Percentiles rank a stretch among this genome's conserved stretches.
Evolutionary conservation across 2,888 invertebrate genomes (phyloP).

Genomic region (Cecidostiba fungosa): DNA sequence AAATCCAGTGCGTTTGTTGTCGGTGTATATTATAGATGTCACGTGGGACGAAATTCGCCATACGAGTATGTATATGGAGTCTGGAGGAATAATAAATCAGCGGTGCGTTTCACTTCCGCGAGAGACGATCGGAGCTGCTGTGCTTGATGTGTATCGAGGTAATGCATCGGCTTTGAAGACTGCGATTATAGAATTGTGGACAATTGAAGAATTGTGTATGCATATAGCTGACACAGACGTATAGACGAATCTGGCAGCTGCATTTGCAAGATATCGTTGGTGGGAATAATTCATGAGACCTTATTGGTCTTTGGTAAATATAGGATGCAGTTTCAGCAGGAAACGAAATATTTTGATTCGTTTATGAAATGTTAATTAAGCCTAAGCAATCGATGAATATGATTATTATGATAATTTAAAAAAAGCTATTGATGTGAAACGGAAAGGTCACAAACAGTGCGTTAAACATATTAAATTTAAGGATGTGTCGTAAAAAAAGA

Average conservation of each 20-base stretch:
- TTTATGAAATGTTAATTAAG: background rate
- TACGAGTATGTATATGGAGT: background rate
- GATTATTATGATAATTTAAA: no score
- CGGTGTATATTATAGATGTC: background rate
- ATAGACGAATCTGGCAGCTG: background rate
- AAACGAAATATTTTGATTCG: background rate
- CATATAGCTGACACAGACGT: background rate
- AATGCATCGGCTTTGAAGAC: background rate
- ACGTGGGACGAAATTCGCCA: conserved; percentile 46
- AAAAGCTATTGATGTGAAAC: no score
- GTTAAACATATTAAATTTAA: no score
- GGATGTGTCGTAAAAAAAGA: background rate
- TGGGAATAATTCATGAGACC: background rate
- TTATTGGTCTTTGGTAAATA: background rate
- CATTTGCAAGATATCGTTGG: background rate
- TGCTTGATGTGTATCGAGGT: background rate
- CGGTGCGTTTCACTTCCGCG: conserved; percentile 34
- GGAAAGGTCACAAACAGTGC: no score
- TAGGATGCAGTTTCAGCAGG: background rate
- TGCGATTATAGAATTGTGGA: conserved; percentile 10
- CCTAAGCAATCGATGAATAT: no score
- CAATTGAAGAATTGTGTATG: conserved; percentile 18
- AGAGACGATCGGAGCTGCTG: background rate
- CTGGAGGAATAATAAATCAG: conserved; percentile 40
- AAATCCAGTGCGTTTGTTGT: conserved; percentile 11